Base-by-base conservation (phyloP, 2,888 invertebrate species). In the Drosophila infuscata region DNA sequence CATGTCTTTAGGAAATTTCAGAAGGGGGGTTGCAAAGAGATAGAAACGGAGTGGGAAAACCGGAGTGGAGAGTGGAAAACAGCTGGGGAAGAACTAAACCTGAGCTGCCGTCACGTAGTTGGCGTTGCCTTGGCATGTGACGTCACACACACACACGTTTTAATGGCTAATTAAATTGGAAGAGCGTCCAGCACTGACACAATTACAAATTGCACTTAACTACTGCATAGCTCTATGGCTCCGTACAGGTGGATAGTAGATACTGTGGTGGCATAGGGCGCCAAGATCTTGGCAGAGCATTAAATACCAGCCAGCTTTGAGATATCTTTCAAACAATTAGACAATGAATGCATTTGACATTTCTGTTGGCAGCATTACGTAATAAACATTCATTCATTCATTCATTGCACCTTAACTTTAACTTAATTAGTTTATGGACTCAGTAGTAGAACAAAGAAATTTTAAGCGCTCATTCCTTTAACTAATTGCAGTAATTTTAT, bases 151-250 rank as follows among this genome's bases (percentile, higher is more conserved):
- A 88, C 76, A 79, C 59, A 60, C 70, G 80, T 79, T 86, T 87
- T 86, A 89, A 89, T 86, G 79, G 88, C 85, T 86, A 86, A 86
- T 86, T 86, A 86, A 86, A 86, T 89, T 89, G 85, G 77, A 82
- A 86, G 79, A 86, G 73, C 67, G 54, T 71, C 68, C 78, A 65
- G 65, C 74, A 74, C 76, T 88, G 89, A 89, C 88, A 89, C 89
- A 89, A 86, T 89, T 89, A 86, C 89, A 86, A 86, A 86, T 89
- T 89, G 89, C 88, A 83, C 73, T 88, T 86, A 88, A 86, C 81
- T 83, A 78, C 75, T 74, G 74, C 78, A 76, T 70, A 69, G 73
- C 73, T 74, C 66, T 63, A 56, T 58, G 56, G 35, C 36, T 43
- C 60, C 56, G 30, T 30, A 49, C 36, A 66, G 59, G 52, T 52